Evolutionary conservation across 2,797 vertebrate genomes (phyloP), one percentile per base, ranked within the genome.

Genomic region (Phylloscopus collybita): DNA sequence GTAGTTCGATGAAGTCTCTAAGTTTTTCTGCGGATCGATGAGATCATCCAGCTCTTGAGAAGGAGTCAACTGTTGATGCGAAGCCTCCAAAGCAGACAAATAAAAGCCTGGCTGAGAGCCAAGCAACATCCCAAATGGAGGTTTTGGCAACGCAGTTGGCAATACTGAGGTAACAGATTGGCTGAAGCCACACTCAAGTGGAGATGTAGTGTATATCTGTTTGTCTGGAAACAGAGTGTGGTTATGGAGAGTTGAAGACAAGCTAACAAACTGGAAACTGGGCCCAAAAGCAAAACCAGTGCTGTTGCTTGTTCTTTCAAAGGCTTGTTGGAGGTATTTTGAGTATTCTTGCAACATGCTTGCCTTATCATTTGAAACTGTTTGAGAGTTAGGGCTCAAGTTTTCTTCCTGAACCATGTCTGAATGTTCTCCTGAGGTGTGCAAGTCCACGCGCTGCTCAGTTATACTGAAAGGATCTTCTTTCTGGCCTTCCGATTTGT

Each of bases 11-110:
- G 99, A 99, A 96, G 98, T 98, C 90, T 98, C 98, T 90, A 98
- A 90, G 84, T 95, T 98, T 97, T 98, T 98, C 97, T 99, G 99
- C 7, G 99, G 99, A 97, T 99, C 99, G 80, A 99, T 98, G 98
- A 99, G 99, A 95, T 99, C 99, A 18, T 99, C 99, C 96, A 99
- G 98, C 98, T 99, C 99, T 98, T 99, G 99, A 93, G 99, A 99
- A 42, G 99, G 99, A 86, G 99, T 99, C 97, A 99, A 98, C 98
- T 99, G 99, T 98, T 99, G 99, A 98, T 99, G 99, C 44, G 98
- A 95, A 36, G 99, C 96, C 94, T 99, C 99, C 97, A 99, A 97
- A 96, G 98, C 96, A 97, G 98, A 98, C 95, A 99, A 98, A 96
- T 99, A 99, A 98, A 99, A 99, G 96, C 98, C 98, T 64, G 98